Percentiles rank a stretch among this genome's conserved stretches.
These are phyloP conservation scores for Diprion similis DNA, from an alignment of 1,140 invertebrate species.

Conservation along the genomic window DNA sequence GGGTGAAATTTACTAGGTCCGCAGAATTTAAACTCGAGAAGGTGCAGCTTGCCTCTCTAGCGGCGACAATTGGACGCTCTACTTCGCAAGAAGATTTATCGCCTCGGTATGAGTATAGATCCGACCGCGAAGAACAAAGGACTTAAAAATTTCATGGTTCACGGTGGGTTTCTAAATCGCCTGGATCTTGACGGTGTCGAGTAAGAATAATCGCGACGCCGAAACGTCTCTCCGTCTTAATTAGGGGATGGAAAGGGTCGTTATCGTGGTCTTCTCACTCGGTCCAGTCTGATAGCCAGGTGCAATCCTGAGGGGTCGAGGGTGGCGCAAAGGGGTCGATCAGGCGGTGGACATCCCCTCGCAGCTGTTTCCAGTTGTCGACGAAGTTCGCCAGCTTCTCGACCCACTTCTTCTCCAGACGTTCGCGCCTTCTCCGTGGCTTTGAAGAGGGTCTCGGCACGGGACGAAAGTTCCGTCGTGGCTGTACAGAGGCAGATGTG, in stretches of 20 bases:
- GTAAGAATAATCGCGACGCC: neutral
- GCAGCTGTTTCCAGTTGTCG: slow-evolving; percentile 66
- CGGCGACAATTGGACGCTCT: neutral
- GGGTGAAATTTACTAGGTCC: neutral
- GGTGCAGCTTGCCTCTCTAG: too few relatives aligned
- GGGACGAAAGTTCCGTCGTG: slow-evolving; percentile 59
- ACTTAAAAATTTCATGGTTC: too few relatives aligned
- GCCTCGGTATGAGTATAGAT: neutral
- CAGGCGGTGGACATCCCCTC: slow-evolving; percentile 65
- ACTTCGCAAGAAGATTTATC: neutral
- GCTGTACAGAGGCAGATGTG: slow-evolving; percentile 43
- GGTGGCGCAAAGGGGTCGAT: slow-evolving; percentile 71
- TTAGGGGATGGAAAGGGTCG: slow-evolving; percentile 32
- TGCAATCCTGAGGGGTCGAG: slow-evolving; percentile 68
- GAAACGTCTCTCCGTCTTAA: slow-evolving; percentile 23
- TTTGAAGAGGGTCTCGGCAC: slow-evolving; percentile 59
- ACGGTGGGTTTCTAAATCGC: neutral
- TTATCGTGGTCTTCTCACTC: slow-evolving; percentile 45
- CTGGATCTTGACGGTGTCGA: neutral
- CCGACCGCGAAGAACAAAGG: neutral
- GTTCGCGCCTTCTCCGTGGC: slow-evolving; percentile 63
- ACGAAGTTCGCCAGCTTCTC: slow-evolving; percentile 66
- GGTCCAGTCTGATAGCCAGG: slow-evolving; percentile 55
- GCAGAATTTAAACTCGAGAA: neutral
- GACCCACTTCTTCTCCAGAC: slow-evolving; percentile 60